Conservation (phyloP, 2,113 vertebrate genomes). For the Cepphus grylle region DNA sequence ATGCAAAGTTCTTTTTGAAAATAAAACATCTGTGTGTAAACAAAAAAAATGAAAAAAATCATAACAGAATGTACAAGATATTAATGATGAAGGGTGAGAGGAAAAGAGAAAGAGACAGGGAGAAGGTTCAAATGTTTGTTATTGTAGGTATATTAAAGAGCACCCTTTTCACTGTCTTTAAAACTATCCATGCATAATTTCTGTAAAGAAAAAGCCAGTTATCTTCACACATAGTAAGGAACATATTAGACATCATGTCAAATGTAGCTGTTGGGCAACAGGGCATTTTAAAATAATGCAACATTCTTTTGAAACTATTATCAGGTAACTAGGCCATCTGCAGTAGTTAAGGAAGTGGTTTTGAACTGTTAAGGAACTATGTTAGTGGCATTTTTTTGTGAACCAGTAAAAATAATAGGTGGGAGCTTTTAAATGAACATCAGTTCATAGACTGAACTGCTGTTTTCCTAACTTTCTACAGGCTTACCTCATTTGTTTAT, state of each 20-base stretch:
- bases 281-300: not conserved
- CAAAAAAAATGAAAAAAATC: not conserved
- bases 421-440: not conserved
- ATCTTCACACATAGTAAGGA: fast-evolving
- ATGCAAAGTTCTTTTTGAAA: not conserved
- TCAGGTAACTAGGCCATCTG: not conserved
- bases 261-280: not conserved
- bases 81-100: not conserved
- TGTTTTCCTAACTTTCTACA: not conserved
- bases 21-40: not conserved
- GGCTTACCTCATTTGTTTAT: not conserved
- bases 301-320: not conserved
- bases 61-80: not conserved
- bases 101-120: not conserved
- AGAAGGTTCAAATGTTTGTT: not conserved
- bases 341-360: not conserved
- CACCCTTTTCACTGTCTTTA: not conserved
- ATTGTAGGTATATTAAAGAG: not conserved
- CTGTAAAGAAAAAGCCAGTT: not conserved
- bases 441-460: not conserved
- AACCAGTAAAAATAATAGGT: not conserved
- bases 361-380: not conserved
- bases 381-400: not conserved
- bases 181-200: not conserved
- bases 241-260: not conserved